Percentiles rank a stretch among this genome's conserved stretches.
phyloP scores from a whole-genome alignment of 2,113 vertebrate species.

The Cottus gobio region DNA sequence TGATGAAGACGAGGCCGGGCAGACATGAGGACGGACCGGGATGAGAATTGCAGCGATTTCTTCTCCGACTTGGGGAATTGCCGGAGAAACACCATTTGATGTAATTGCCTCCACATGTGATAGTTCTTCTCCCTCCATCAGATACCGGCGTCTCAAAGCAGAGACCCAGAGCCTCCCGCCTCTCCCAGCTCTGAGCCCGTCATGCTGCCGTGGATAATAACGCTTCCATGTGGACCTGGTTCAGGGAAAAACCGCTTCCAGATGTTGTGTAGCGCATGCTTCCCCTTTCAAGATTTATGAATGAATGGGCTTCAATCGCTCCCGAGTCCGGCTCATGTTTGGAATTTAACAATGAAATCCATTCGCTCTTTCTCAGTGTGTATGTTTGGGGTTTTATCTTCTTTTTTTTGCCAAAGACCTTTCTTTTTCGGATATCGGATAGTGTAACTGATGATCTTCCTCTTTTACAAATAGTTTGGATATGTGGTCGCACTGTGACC shows the following conservation, averaged over 20 bases:
- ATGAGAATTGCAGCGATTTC: constrained; percentile 73
- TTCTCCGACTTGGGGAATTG: constrained; percentile 65
- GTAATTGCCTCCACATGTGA: constrained; percentile 79
- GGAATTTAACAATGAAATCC: constrained; percentile 67
- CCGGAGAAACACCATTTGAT: constrained; percentile 71
- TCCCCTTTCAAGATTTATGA: constrained; percentile 79
- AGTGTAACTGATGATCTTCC: constrained; percentile 44
- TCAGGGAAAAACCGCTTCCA: constrained; percentile 77
- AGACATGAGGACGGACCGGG: constrained; percentile 27
- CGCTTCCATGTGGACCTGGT: constrained; percentile 71
- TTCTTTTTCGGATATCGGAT: constrained; percentile 21
- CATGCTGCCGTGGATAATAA: constrained; percentile 67
- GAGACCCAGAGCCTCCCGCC: constrained; percentile 43
- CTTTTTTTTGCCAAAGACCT: constrained; percentile 20
- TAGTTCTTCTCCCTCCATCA: constrained; percentile 65
- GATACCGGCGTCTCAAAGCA: constrained; percentile 59
- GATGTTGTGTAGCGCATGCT: constrained; percentile 67
- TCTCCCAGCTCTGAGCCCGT: constrained; percentile 57
- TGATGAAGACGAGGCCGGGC: constrained; percentile 40
- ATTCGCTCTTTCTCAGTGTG: constrained; percentile 33
- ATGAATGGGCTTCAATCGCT: constrained; percentile 74
- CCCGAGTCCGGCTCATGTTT: constrained; percentile 56
- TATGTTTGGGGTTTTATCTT: constrained; percentile 64
- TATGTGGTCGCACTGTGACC: constrained; percentile 48
- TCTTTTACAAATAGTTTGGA: constrained; percentile 42